Percentiles rank a stretch among this genome's conserved stretches.
These are phyloP conservation scores for Trissonchulus latispiculum DNA, from an alignment of 2,888 invertebrate genomes.

Conservation along the genomic window DNA sequence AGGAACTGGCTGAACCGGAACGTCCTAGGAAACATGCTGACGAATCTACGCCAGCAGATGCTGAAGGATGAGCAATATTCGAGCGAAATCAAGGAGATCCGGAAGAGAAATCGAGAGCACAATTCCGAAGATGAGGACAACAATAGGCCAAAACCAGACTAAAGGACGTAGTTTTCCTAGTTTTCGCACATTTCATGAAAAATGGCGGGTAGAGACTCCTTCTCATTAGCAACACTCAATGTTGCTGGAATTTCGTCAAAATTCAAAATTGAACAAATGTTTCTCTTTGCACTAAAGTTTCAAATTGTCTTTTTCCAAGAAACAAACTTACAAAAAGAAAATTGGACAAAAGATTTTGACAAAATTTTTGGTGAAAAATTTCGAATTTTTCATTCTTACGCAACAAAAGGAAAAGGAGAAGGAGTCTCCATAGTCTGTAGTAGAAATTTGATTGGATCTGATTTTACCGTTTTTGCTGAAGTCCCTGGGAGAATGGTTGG, in stretches of 20 bases:
- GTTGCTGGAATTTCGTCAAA: not conserved
- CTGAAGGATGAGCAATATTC: no score
- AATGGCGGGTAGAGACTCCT: no score
- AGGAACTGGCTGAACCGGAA: no score
- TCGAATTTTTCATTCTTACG: not conserved
- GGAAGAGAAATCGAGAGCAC: no score
- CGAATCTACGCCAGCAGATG: no score
- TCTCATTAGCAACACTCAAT: no score
- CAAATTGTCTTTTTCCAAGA: not conserved
- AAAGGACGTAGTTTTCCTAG: no score
- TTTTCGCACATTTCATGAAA: no score
- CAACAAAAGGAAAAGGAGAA: not conserved
- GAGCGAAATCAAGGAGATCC: no score
- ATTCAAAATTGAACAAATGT: not conserved
- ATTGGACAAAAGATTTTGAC: not conserved
- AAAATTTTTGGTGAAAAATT: not conserved
- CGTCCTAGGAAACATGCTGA: no score
- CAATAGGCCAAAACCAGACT: no score
- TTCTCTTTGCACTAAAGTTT: not conserved
- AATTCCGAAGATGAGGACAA: no score
- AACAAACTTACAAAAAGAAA: not conserved
- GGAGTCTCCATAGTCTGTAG: not conserved
- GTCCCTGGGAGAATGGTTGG: not conserved
- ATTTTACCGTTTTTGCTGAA: not conserved
- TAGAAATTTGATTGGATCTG: not conserved